These are phyloP conservation scores for Chondrilla cf. caribensis DNA, from an alignment of 37 sponge, comb jelly and placozoan species.

Conservation along the genomic window DNA sequence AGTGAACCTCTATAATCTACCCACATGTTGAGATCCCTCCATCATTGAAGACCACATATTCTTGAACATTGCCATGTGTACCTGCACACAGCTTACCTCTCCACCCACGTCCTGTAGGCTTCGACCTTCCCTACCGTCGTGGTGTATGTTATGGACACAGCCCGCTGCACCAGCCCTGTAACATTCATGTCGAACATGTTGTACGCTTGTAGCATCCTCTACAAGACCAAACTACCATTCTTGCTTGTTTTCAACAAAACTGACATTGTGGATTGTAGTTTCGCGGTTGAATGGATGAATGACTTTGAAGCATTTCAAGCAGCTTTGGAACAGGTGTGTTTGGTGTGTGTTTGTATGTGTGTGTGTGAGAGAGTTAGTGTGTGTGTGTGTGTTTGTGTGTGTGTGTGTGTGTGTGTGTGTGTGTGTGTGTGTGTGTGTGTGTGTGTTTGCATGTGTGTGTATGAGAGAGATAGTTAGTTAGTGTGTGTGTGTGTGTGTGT, in stretches of 20 bases:
- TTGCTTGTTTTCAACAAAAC: constrained; percentile 93
- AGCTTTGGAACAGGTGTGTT: constrained; percentile 71
- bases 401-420: constrained; percentile 31
- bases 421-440: constrained; percentile 11
- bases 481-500: constrained; percentile 29
- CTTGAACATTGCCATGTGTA: neutral
- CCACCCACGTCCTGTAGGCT: constrained; percentile 40
- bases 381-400: constrained; percentile 15
- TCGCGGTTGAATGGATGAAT: constrained; percentile 96
- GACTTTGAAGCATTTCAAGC: constrained; percentile 92
- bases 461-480: no score
- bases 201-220: constrained; percentile 97
- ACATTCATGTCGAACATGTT: constrained; percentile 99
- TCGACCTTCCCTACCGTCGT: constrained; percentile 88
- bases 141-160: constrained; percentile 94
- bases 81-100: no score
- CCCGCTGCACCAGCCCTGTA: constrained; percentile 85
- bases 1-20: no score
- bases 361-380: constrained; percentile 7
- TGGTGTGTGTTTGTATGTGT: constrained; percentile 16
- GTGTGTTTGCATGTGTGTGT: constrained; percentile 9
- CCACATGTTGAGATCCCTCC: neutral
- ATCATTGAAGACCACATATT: no score
- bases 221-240: constrained; percentile 88
- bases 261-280: constrained; percentile 86